A percentile compares a stretch with the other conserved stretches of the same genome.
Evolutionary conservation across 1,140 invertebrate genomes (phyloP).

Genomic region (Dendrolimus kikuchii): DNA sequence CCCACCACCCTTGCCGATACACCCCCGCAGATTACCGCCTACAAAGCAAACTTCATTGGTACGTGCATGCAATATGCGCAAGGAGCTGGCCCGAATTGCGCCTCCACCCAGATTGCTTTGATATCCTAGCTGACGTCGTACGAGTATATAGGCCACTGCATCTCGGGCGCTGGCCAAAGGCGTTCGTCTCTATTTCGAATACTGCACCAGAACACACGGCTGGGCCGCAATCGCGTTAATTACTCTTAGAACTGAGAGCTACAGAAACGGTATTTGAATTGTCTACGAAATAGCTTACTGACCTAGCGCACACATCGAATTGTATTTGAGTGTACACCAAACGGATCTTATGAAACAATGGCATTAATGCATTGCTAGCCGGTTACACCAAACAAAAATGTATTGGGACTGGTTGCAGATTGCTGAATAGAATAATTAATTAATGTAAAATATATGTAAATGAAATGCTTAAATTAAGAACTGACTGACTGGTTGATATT

Average conservation of each 20-base stretch:
- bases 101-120: constrained; percentile 56
- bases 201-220: constrained; percentile 26
- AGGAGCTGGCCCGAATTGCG: constrained; percentile 59
- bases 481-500: no score
- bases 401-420: no score
- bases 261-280: no score
- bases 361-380: no score
- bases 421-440: no score
- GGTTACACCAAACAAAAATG: no score
- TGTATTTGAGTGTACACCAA: no score
- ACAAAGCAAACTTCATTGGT: constrained; percentile 71
- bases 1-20: constrained; percentile 55
- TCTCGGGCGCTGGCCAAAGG: constrained; percentile 41
- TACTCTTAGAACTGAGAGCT: constrained; percentile 23
- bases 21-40: constrained; percentile 69
- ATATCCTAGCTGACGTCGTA: constrained; percentile 39
- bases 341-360: no score
- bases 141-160: constrained; percentile 47
- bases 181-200: constrained; percentile 21
- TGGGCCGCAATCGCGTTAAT: constrained; percentile 53
- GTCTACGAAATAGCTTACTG: no score
- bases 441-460: no score
- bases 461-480: no score
- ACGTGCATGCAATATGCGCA: constrained; percentile 71
- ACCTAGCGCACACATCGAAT: no score